Base-by-base conservation (phyloP, 2,888 invertebrate genomes). In the Pachycephus smyrnensis region DNA sequence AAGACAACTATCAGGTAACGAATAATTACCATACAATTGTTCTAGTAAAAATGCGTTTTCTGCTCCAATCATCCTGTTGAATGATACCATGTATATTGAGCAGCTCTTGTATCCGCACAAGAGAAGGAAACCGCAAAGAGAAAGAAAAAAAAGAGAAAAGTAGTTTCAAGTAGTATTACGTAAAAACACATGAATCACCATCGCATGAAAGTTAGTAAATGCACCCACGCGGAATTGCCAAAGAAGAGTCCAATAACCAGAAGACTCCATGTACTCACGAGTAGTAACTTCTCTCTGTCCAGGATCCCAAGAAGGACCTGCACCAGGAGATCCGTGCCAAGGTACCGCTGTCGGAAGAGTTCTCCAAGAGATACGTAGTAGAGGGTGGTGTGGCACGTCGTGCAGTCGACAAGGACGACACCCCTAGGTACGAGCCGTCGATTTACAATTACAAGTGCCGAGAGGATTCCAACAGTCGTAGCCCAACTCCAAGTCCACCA, bases 391-490 rank as follows among this genome's bases (percentile, higher is more conserved):
- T 90, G 68, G 90, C 90, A 0, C 86, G 89, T 4, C 84, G 89
- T 23, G 83, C 87, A n/a, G 78, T 84, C 12, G 90, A 89, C 4
- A 87, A 83, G 71, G 90, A 90, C 31, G 89, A 90, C 83, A 88
- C 87, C 12, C 89, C 89, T 9, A 90, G 88, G 82, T 90, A 89
- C 86, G 89, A 90, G 82, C 86, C 90, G n/a, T 82, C 89, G 73
- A 90, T 90, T 75, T 89, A 89, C 85, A 88, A 88, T 78, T 90
- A 90, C 86, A 90, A 90, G 77, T 89, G 90, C 80, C 86, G 88
- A 80, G 89, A 87, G 79, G 79, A 78, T 35, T 75, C 81, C 36
- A 86, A 88, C 40, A 90, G 85, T 80, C 76, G 85, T 68, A 91
- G 90, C 68, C 87, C 89, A 1, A 90, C 90, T 15, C 90, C 90